Percentiles rank a stretch among this genome's conserved stretches.
Evolutionary conservation across 1,140 invertebrate species (phyloP).

Genomic region (Pseudomyrmex gracilis): DNA sequence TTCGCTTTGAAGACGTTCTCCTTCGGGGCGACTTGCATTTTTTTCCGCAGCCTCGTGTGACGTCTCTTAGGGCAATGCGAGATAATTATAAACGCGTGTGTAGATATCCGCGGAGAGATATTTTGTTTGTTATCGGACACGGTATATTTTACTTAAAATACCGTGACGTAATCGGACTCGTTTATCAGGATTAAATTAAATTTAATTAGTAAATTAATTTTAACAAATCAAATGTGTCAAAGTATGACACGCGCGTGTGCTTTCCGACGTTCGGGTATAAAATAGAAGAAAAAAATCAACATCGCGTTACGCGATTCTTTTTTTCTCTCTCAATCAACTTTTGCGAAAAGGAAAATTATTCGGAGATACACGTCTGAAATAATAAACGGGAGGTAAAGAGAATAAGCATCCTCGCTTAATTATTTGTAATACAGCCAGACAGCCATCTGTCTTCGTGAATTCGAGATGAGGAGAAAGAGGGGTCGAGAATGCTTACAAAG

Average conservation of each 20-base stretch:
- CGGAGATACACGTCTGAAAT: neutral
- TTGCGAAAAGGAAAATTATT: neutral
- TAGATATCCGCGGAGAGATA: neutral
- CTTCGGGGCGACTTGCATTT: slow-evolving; percentile 2
- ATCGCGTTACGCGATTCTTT: too few species aligned
- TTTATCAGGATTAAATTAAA: too few species aligned
- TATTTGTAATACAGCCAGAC: slow-evolving; percentile 28
- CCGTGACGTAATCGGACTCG: too few species aligned
- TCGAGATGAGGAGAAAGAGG: neutral
- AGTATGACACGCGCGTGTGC: too few species aligned
- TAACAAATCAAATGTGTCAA: too few species aligned
- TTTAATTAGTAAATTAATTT: too few species aligned
- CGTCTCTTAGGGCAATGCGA: slow-evolving; percentile 14
- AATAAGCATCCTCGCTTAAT: slow-evolving; percentile 9
- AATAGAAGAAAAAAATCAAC: too few species aligned
- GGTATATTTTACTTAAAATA: slow-evolving; percentile 32
- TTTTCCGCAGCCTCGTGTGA: neutral
- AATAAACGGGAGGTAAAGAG: neutral
- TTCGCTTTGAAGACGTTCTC: slow-evolving; percentile 3
- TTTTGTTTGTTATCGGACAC: neutral
- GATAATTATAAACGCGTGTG: slow-evolving; percentile 20
- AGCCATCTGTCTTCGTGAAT: slow-evolving; percentile 1
- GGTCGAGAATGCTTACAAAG: neutral
- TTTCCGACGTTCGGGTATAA: too few species aligned
- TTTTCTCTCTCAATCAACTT: too few species aligned